Evolutionary conservation across 2,113 vertebrate genomes (phyloP).

Genomic region (Neolamprologus longior): DNA sequence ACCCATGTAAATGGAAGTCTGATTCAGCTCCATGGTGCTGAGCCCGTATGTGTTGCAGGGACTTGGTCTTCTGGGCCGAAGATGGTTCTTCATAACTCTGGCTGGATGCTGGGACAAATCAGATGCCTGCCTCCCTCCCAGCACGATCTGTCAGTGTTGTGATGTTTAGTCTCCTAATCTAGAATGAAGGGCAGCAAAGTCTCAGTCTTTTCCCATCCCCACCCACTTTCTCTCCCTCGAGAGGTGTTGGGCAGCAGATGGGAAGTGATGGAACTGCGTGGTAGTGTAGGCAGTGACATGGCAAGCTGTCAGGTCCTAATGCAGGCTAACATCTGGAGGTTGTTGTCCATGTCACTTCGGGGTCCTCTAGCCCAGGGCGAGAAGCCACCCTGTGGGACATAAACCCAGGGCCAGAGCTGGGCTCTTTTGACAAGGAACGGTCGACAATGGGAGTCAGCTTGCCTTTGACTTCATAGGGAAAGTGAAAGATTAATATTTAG

Average conservation of each 20-base stretch:
- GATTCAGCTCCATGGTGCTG: not conserved
- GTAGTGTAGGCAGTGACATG: conserved; percentile 63
- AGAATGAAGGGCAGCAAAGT: not conserved
- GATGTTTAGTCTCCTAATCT: not conserved
- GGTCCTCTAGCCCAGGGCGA: conserved; percentile 51
- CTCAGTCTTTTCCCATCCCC: not conserved
- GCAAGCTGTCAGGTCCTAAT: conserved; percentile 70
- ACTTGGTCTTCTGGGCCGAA: not conserved
- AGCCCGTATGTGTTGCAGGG: not conserved
- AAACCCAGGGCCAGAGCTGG: not conserved
- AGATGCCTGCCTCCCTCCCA: not conserved
- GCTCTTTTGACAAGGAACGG: not conserved
- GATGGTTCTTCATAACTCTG: not conserved
- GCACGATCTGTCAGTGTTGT: not conserved
- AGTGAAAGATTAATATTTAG: not conserved
- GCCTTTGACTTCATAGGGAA: not conserved
- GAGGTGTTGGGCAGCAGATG: conserved; percentile 65
- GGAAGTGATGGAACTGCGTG: conserved; percentile 62
- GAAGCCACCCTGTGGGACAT: conserved; percentile 19
- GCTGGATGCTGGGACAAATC: not conserved
- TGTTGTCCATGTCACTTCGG: conserved; percentile 42
- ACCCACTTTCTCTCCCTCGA: not conserved
- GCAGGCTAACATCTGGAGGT: conserved; percentile 73
- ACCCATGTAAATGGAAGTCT: not conserved
- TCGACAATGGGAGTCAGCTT: not conserved